phyloP scores from a whole-genome alignment of 2,888 invertebrate genomes.

The Pseudococcus viburni region DNA sequence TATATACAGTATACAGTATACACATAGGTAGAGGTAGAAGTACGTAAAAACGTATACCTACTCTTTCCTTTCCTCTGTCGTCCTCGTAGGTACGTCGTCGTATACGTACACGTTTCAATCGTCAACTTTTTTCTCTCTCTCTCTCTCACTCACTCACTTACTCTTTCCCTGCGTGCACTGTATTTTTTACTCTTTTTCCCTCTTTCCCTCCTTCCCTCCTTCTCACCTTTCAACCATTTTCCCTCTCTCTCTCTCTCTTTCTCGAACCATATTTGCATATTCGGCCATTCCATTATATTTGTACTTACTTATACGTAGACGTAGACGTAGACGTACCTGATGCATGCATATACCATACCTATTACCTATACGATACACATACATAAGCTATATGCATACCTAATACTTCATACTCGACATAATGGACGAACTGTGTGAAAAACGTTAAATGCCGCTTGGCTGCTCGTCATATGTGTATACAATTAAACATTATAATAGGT shows the following conservation, averaged over 20 bases:
- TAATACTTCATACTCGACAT: background rate
- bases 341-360: no score
- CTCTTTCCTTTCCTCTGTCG: background rate
- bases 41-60: background rate
- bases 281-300: constrained; percentile 2
- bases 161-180: constrained; percentile 11
- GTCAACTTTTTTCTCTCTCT: constrained; percentile 17
- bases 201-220: no score
- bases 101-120: constrained; percentile 32
- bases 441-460: background rate
- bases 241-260: background rate
- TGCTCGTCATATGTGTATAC: background rate
- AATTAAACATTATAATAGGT: no score
- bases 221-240: no score
- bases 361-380: no score
- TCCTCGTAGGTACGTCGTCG: no score
- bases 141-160: no score
- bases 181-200: background rate
- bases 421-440: background rate
- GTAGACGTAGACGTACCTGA: no score
- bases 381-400: no score
- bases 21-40: no score
- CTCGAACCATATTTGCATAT: constrained; percentile 39
- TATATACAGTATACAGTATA: no score
- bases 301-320: background rate